phyloP scores from a whole-genome alignment of 2,113 vertebrate species.

The Periophthalmodon schlosseri region DNA sequence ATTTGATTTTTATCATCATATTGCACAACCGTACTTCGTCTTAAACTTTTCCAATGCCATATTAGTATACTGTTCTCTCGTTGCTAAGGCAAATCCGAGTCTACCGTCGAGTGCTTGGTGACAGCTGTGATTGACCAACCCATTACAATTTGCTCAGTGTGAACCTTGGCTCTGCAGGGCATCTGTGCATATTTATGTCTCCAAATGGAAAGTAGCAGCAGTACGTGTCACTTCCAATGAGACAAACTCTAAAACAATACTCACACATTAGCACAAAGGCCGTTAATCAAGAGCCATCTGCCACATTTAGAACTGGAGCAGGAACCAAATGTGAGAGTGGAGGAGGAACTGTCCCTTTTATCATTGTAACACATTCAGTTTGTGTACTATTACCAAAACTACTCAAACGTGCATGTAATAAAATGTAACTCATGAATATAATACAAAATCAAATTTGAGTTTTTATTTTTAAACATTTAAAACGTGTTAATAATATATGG shows the following conservation, averaged over 20 bases:
- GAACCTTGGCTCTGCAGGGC: slow-evolving; percentile 28
- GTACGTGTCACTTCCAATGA: not conserved
- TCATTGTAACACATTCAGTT: not conserved
- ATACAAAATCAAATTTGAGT: too few species aligned
- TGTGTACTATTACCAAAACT: not conserved
- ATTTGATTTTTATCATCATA: too few species aligned
- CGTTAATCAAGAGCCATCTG: not conserved
- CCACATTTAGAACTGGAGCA: not conserved
- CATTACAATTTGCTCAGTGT: slow-evolving; percentile 47
- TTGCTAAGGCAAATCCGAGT: slow-evolving; percentile 4
- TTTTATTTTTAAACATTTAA: too few species aligned
- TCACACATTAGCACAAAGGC: not conserved
- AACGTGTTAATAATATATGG: too few species aligned
- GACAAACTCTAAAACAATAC: not conserved
- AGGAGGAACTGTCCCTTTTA: not conserved
- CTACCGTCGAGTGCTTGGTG: slow-evolving; percentile 27
- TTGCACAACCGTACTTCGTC: too few species aligned
- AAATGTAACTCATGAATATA: not conserved
- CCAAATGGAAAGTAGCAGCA: not conserved
- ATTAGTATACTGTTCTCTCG: slow-evolving; percentile 14
- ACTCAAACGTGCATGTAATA: not conserved
- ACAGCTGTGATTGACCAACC: slow-evolving; percentile 47
- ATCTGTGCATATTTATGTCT: slow-evolving; percentile 53
- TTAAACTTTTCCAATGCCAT: not conserved
- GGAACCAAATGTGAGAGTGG: not conserved